Evolutionary conservation across 2,888 invertebrate genomes (phyloP), one percentile per base, ranked within the genome.

Genomic region (Hypselothyrea guttata): DNA sequence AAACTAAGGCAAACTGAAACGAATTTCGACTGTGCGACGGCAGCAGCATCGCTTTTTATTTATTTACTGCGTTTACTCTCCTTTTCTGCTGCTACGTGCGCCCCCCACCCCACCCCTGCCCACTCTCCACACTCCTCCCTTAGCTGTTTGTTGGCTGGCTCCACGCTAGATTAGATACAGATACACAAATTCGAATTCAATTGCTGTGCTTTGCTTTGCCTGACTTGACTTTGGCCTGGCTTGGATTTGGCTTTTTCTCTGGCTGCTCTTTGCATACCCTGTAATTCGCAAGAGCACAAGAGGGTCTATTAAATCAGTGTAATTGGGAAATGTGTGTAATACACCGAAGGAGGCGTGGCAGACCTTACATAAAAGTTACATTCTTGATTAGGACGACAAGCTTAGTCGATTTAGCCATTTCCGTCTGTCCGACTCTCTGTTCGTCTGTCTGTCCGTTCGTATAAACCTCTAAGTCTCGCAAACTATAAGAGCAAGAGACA

Each of bases 141-240:
- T 60, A 52, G 40, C 57, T 48, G 51, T 53, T 71, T 68, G 71
- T 61, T 61, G 61, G 56, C 46, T 71, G 73, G 70, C 65, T 72
- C 63, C 76, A 79, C 64, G 83, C 76, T 79, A 76, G 84, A 78
- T 78, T 78, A 78, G 78, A 79, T 78, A 78, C 77, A 82, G 78
- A 77, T 76, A 75, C 76, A 77, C 59, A 76, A 69, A 69, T 74
- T 79, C 55, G 61, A 62, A 71, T 76, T 76, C 71, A 75, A 77
- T 75, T 74, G 74, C 75, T 68, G 49, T 67, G 51, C 67, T 55
- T 62, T 61, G 48, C 45, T 67, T 41, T 52, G 52, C 61, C 53
- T 59, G 52, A 30, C 18, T 61, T 54, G 45, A 51, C 42, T 64
- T 60, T 31, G 49, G 27, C 49, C 30, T 45, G 40, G 37, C 12